These are phyloP conservation scores for Helobdella robusta DNA, from an alignment of 2,888 invertebrate species.

Conservation along the genomic window DNA sequence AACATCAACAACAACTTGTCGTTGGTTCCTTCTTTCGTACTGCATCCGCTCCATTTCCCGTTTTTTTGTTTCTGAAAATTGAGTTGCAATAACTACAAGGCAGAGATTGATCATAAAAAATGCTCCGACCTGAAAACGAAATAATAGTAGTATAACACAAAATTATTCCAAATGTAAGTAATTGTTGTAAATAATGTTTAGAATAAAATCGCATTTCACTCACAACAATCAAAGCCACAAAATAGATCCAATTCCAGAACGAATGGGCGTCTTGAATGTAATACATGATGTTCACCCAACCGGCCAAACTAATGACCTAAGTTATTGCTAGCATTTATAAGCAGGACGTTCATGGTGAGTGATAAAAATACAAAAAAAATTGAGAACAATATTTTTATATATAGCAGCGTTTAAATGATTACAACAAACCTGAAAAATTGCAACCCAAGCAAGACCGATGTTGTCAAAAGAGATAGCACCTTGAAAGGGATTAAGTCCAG, in stretches of 20 bases:
- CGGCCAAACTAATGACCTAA: slow-evolving; percentile 95
- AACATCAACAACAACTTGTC: too few species aligned
- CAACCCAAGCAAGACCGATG: slow-evolving; percentile 98
- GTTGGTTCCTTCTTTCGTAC: slow-evolving; percentile 62
- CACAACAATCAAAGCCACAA: slow-evolving; percentile 96
- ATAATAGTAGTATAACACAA: not conserved
- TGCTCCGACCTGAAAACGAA: slow-evolving; percentile 76
- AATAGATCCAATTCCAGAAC: slow-evolving; percentile 99
- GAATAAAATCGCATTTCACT: slow-evolving; percentile 48
- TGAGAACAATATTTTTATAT: not conserved
- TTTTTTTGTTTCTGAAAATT: slow-evolving; percentile 98
- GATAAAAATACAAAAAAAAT: not conserved
- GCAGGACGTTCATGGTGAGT: too few species aligned
- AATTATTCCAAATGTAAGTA: not conserved
- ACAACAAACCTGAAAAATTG: slow-evolving; percentile 85
- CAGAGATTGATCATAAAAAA: slow-evolving; percentile 99
- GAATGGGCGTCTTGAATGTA: slow-evolving; percentile 99
- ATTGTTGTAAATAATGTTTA: not conserved
- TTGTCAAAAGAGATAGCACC: slow-evolving; percentile 99
- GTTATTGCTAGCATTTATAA: too few species aligned
- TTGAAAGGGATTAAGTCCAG: slow-evolving; percentile 91
- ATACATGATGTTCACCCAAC: slow-evolving; percentile 99
- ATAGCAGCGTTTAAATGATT: too few species aligned
- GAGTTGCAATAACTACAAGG: slow-evolving; percentile 98
- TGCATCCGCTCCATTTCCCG: slow-evolving; percentile 98